Evolutionary conservation across 2,113 vertebrate genomes (phyloP).

Genomic region (Eulemur rufifrons): DNA sequence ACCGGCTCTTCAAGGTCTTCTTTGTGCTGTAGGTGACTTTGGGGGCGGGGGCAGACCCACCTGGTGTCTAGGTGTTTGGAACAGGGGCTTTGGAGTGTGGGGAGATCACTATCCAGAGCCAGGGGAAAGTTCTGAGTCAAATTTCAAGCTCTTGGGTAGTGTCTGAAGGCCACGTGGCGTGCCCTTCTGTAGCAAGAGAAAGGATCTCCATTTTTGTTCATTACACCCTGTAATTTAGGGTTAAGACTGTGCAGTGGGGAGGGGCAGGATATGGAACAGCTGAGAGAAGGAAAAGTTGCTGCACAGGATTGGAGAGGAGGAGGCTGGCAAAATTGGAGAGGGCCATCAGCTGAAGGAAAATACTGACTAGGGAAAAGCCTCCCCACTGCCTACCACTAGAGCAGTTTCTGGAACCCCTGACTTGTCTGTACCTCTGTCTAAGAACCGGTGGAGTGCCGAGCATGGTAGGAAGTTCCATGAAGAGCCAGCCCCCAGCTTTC

Average conservation of each 20-base stretch:
- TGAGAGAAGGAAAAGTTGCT: not conserved
- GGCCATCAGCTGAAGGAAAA: not conserved
- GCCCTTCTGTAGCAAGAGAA: not conserved
- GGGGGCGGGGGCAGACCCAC: not conserved
- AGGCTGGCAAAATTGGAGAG: not conserved
- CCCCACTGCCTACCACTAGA: not conserved
- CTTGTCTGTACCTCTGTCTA: not conserved
- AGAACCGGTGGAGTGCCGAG: not conserved
- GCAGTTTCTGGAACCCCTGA: not conserved
- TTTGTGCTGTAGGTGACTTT: constrained; percentile 91
- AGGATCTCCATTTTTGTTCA: not conserved
- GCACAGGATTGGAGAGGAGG: not conserved
- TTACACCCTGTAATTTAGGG: not conserved
- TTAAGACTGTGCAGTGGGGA: not conserved
- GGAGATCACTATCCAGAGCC: not conserved
- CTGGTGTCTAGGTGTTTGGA: not conserved
- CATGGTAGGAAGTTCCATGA: not conserved
- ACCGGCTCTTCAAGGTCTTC: constrained; percentile 94
- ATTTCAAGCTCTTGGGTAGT: not conserved
- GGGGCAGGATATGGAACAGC: not conserved
- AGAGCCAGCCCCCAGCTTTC: not conserved
- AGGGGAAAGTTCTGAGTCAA: not conserved
- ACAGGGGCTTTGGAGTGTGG: not conserved
- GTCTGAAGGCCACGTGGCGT: not conserved
- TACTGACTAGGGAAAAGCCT: not conserved